Evolutionary conservation across 2,113 vertebrate species (phyloP), one percentile per base, ranked within the genome.

Genomic region (Phalacrocorax carbo): DNA sequence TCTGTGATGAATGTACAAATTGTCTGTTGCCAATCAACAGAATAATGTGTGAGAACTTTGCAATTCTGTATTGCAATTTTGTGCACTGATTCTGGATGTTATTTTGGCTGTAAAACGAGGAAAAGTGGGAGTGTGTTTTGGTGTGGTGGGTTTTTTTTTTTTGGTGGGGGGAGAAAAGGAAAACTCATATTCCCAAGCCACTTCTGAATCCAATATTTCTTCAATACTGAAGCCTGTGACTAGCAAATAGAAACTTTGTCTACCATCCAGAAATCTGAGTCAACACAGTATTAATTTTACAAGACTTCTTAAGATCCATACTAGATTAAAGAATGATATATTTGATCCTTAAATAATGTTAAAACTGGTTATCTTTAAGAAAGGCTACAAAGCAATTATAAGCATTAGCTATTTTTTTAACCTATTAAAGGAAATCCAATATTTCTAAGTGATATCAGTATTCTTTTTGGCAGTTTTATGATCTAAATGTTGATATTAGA

Each of bases 131-230:
- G 38, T 38, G 38, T 38, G 38, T 38, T 38, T 38, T 38, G 38
- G 38, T 38, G 38, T 38, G 38, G 38, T 38, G 5, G 5, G n/a
- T 44, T 18, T 1, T 30, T 16, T 3, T 5, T 27, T 15, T 48
- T n/a, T 34, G 10, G 38, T 11, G 8, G 9, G 13, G 30, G 4
- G 2, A 3, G 5, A 8, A 23, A 73, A 52, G 8, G 6, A 27
- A 71, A 89, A 15, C 7, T 83, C n/a, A 2, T 44, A 29, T 72
- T 89, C 6, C 23, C 27, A 44, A 68, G 3, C 8, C 0, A 0
- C 6, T 52, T 86, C 20, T 76, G 48, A 86, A 68, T 48, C 5
- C 8, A 12, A 0, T 54, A 25, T 72, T 72, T 77, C 8, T 77
- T 72, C 60, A 58, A 1, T 76, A 25, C 19, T 62, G 2, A 66